Percentiles rank a stretch among this genome's conserved stretches.
phyloP scores from a whole-genome alignment of 2,113 vertebrate genomes.

The Atherinomorus stipes region DNA sequence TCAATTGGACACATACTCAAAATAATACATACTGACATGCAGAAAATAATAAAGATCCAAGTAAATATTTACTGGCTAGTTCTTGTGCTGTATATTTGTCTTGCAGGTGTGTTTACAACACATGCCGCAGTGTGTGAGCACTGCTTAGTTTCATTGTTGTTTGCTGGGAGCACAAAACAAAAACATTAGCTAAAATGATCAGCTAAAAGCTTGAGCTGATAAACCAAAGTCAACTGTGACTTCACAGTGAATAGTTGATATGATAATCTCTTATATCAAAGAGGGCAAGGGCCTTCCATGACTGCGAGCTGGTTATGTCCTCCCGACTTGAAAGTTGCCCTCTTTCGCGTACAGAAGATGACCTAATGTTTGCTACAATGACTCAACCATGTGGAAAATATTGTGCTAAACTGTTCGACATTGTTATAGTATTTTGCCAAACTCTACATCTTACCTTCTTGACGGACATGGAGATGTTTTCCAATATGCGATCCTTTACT shows the following conservation, averaged over 20 bases:
- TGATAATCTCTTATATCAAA: not conserved
- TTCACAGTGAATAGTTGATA: not conserved
- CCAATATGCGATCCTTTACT: slow-evolving; percentile 96
- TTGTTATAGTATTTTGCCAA: not conserved
- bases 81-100: not conserved
- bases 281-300: slow-evolving; percentile 29
- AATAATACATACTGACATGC: not conserved
- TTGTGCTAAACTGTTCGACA: not conserved
- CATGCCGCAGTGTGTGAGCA: slow-evolving; percentile 48
- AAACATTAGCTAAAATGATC: not conserved
- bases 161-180: not conserved
- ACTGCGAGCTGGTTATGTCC: not conserved
- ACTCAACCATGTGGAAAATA: not conserved
- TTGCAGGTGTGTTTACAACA: slow-evolving; percentile 37
- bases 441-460: slow-evolving; percentile 89
- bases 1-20: not conserved
- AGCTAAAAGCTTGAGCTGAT: not conserved
- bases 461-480: slow-evolving; percentile 95
- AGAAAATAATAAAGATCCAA: not conserved
- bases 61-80: not conserved
- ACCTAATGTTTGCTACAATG: slow-evolving; percentile 19
- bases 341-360: slow-evolving; percentile 50
- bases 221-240: not conserved
- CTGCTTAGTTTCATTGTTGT: slow-evolving; percentile 12
- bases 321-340: slow-evolving; percentile 50